Conservation (phyloP, 1,140 invertebrate genomes). For the Drosophila sucinea region DNA sequence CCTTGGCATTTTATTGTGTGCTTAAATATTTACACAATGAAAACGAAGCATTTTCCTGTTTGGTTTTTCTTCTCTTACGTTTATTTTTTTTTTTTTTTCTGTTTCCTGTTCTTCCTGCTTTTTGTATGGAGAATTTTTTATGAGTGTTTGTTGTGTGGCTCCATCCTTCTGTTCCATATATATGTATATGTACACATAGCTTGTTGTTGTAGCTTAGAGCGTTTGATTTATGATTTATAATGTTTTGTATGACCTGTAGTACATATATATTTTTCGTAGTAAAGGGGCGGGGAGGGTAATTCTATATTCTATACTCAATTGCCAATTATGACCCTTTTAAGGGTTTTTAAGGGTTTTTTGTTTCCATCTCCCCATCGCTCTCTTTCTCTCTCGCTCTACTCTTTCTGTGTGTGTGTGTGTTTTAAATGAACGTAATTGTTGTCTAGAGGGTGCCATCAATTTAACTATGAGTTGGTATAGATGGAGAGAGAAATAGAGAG, state of each 20-base stretch:
- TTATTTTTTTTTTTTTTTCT: background rate
- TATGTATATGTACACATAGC: background rate
- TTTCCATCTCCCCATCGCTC: background rate
- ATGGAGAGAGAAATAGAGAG: background rate
- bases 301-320: constrained; percentile 68
- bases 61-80: constrained; percentile 16
- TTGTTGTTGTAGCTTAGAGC: constrained; percentile 48
- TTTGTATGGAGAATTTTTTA: constrained; percentile 4
- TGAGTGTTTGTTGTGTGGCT: constrained; percentile 36
- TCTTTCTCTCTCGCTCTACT: background rate
- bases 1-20: constrained; percentile 73
- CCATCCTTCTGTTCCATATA: constrained; percentile 28
- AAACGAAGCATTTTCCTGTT: constrained; percentile 69
- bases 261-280: constrained; percentile 23
- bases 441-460: constrained; percentile 9
- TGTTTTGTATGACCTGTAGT: constrained; percentile 32
- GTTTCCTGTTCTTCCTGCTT: background rate
- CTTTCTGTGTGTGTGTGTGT: constrained; percentile 32
- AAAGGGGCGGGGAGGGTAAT: constrained; percentile 60
- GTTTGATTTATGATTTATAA: constrained; percentile 65
- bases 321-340: constrained; percentile 77
- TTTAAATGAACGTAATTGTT: constrained; percentile 40
- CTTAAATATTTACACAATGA: constrained; percentile 80
- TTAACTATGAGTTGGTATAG: constrained; percentile 4
- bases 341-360: constrained; percentile 44